Evolutionary conservation across 2,113 vertebrate genomes (phyloP).

Genomic region (Mixornis gularis): DNA sequence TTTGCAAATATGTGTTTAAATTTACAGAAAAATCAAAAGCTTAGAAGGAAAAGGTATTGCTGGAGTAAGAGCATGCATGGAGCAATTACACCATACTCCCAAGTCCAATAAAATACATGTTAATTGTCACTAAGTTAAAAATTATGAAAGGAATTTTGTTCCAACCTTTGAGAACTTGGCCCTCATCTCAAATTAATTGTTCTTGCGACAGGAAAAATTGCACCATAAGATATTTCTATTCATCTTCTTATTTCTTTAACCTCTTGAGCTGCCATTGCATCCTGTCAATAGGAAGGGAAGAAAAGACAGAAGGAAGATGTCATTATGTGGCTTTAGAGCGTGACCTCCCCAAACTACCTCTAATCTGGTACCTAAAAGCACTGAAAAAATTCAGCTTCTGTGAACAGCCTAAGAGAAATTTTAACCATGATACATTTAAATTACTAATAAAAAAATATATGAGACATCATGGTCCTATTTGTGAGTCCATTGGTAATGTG

Average conservation of each 20-base stretch:
- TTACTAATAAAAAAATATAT: background rate
- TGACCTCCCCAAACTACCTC: background rate
- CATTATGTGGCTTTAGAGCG: background rate
- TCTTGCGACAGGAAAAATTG: background rate
- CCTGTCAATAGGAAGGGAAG: background rate
- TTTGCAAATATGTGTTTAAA: background rate
- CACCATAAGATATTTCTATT: background rate
- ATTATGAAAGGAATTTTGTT: background rate
- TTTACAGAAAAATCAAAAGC: background rate
- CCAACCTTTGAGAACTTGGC: background rate
- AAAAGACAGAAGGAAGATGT: background rate
- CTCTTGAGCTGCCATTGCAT: background rate
- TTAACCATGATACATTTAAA: background rate
- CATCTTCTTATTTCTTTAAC: background rate
- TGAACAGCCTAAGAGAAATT: background rate
- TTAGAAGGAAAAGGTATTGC: background rate
- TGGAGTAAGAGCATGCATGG: background rate
- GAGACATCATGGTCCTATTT: background rate
- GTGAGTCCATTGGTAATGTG: background rate
- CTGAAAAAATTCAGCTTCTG: background rate
- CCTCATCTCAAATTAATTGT: background rate
- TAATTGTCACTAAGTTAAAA: conserved; percentile 10
- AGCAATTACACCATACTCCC: background rate
- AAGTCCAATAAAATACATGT: background rate
- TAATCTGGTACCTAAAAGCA: background rate